Evolutionary conservation across 2,113 vertebrate genomes (phyloP).

Genomic region (Electrona antarctica): DNA sequence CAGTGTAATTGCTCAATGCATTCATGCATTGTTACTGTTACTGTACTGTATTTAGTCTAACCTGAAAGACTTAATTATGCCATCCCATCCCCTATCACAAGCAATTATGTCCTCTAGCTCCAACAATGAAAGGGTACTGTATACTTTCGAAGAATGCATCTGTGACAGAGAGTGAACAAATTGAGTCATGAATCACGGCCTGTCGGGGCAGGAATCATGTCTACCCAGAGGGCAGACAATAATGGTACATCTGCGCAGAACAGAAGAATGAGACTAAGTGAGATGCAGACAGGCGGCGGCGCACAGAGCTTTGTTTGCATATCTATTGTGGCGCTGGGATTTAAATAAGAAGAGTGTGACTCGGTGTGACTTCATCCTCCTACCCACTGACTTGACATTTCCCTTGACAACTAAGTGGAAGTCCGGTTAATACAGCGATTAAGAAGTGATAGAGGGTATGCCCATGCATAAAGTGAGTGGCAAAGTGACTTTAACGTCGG

Average conservation of each 20-base stretch:
- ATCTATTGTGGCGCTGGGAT: slow-evolving; percentile 8
- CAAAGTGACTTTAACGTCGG: too few relatives aligned
- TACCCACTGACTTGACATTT: too few relatives aligned
- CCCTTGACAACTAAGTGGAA: too few relatives aligned
- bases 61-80: slow-evolving; percentile 53
- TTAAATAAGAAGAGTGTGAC: too few relatives aligned
- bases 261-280: not conserved
- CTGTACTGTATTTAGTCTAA: slow-evolving; percentile 18
- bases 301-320: slow-evolving; percentile 22
- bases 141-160: slow-evolving; percentile 34
- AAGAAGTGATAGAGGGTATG: too few relatives aligned
- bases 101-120: slow-evolving; percentile 43
- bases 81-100: slow-evolving; percentile 23
- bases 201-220: slow-evolving; percentile 37
- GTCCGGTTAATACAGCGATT: too few relatives aligned
- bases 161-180: slow-evolving; percentile 42
- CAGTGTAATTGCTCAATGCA: not conserved
- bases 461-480: too few relatives aligned
- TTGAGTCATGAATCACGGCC: slow-evolving; percentile 38
- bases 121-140: slow-evolving; percentile 31
- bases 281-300: not conserved
- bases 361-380: too few relatives aligned
- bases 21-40: slow-evolving; percentile 26
- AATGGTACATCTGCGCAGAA: slow-evolving; percentile 19
- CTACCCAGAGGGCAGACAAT: slow-evolving; percentile 23